Evolutionary conservation across 1,140 invertebrate genomes (phyloP).

Genomic region (Nasonia giraulti): DNA sequence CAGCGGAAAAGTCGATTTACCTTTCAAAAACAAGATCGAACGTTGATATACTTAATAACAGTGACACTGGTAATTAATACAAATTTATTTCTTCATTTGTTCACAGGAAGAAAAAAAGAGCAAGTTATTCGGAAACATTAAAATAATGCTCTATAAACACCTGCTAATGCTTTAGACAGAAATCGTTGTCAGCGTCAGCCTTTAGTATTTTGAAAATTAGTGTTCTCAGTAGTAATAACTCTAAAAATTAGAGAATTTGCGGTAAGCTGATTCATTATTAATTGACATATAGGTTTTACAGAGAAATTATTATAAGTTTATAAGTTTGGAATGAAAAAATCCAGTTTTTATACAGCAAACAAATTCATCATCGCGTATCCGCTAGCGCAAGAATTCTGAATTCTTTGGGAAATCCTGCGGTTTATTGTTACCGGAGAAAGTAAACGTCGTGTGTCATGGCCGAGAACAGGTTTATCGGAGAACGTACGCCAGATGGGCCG

Average conservation of each 20-base stretch:
- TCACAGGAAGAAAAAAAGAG: not conserved
- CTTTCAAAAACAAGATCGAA: too few species aligned
- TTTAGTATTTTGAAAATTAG: constrained; percentile 23
- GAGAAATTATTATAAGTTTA: not conserved
- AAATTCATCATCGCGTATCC: constrained; percentile 18
- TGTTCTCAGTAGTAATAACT: not conserved
- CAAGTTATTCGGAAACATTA: not conserved
- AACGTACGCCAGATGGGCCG: constrained; percentile 11
- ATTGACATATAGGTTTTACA: not conserved
- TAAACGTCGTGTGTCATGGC: constrained; percentile 34
- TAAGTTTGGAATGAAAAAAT: not conserved
- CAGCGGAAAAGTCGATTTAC: too few species aligned
- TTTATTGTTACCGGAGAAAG: constrained; percentile 46
- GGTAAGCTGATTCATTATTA: not conserved
- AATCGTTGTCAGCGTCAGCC: not conserved
- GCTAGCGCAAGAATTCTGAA: constrained; percentile 32
- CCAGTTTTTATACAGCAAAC: not conserved
- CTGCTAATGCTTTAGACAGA: not conserved
- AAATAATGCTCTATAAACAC: not conserved
- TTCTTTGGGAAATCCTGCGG: constrained; percentile 47
- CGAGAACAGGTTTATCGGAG: constrained; percentile 45
- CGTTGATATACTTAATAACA: too few species aligned
- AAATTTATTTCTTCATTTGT: too few species aligned
- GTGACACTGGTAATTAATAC: too few species aligned
- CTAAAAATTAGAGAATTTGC: not conserved